A percentile compares a stretch with the other conserved stretches of the same genome.
These are phyloP conservation scores for Athalia rosae DNA, from an alignment of 2,888 invertebrate species.

Conservation along the genomic window DNA sequence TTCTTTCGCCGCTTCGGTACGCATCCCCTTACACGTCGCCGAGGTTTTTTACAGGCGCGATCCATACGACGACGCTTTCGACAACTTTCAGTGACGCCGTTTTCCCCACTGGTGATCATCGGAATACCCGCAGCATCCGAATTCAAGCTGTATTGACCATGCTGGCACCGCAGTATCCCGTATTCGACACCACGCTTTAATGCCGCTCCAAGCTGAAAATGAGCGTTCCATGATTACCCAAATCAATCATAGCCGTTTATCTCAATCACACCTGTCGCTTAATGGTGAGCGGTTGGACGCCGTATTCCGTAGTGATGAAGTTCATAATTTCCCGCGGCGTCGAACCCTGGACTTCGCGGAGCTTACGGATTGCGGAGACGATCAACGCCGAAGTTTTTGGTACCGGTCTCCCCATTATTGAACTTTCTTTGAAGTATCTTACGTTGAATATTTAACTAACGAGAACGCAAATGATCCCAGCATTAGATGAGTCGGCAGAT, in stretches of 20 bases:
- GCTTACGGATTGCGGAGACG: slow-evolving; percentile 65
- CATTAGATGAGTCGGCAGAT: background rate
- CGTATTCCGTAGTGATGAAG: slow-evolving; percentile 65
- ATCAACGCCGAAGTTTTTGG: slow-evolving; percentile 67
- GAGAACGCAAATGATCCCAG: background rate
- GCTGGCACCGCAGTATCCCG: slow-evolving; percentile 63
- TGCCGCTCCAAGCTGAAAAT: slow-evolving; percentile 58
- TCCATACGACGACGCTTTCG: slow-evolving; percentile 14
- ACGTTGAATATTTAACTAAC: background rate
- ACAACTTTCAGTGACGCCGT: slow-evolving; percentile 1
- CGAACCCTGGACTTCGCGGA: slow-evolving; percentile 66
- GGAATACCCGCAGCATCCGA: slow-evolving; percentile 13
- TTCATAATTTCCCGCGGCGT: slow-evolving; percentile 67
- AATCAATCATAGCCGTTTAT: background rate
- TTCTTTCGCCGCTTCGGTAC: slow-evolving; percentile 2
- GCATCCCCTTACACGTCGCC: slow-evolving; percentile 21
- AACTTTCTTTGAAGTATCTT: background rate
- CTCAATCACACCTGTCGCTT: slow-evolving; percentile 61
- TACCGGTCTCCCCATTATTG: slow-evolving; percentile 56
- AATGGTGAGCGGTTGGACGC: slow-evolving; percentile 56
- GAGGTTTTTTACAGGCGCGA: slow-evolving; percentile 24
- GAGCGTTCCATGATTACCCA: background rate
- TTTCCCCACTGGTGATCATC: background rate
- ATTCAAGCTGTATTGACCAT: slow-evolving; percentile 58
- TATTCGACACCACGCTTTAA: slow-evolving; percentile 68